These are phyloP conservation scores for Triops longicaudatus DNA, from an alignment of 1,140 invertebrate genomes.

Conservation along the genomic window DNA sequence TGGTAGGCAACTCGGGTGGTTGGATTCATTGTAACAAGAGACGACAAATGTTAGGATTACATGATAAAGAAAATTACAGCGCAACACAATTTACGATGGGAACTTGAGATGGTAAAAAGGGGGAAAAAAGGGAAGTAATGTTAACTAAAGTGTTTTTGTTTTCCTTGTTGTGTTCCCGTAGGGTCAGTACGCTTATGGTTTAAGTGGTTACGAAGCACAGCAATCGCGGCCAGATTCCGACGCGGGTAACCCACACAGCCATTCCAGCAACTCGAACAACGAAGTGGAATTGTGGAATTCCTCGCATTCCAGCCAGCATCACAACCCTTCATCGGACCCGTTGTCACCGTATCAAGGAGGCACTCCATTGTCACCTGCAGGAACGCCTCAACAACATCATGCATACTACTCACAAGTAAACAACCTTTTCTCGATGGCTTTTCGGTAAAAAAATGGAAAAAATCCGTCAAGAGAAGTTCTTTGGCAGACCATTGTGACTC, in stretches of 20 bases:
- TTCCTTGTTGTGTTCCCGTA: not conserved
- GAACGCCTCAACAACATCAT: conserved; percentile 17
- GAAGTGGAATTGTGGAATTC: conserved; percentile 26
- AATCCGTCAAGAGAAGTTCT: not conserved
- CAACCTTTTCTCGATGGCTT: not conserved
- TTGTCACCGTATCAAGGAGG: conserved; percentile 17
- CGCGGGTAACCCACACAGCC: not conserved
- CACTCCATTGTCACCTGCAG: conserved; percentile 17
- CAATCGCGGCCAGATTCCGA: conserved; percentile 17
- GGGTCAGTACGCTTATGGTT: conserved; percentile 26
- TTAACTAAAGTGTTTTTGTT: not conserved
- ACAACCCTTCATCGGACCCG: conserved; percentile 16
- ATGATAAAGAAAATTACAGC: not conserved
- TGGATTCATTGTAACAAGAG: conserved; percentile 2
- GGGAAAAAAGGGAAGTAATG: not conserved
- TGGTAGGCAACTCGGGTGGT: conserved; percentile 5
- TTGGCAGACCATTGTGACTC: not conserved
- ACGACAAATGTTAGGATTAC: conserved; percentile 4
- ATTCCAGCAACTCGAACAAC: conserved; percentile 16
- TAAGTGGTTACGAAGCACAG: conserved; percentile 28
- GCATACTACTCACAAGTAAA: conserved; percentile 13
- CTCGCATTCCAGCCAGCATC: conserved; percentile 20
- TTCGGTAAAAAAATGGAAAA: not conserved
- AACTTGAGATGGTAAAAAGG: not conserved
- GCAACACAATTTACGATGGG: not conserved